These are phyloP conservation scores for Eilema griseolum DNA, from an alignment of 2,888 invertebrate genomes.

Conservation along the genomic window DNA sequence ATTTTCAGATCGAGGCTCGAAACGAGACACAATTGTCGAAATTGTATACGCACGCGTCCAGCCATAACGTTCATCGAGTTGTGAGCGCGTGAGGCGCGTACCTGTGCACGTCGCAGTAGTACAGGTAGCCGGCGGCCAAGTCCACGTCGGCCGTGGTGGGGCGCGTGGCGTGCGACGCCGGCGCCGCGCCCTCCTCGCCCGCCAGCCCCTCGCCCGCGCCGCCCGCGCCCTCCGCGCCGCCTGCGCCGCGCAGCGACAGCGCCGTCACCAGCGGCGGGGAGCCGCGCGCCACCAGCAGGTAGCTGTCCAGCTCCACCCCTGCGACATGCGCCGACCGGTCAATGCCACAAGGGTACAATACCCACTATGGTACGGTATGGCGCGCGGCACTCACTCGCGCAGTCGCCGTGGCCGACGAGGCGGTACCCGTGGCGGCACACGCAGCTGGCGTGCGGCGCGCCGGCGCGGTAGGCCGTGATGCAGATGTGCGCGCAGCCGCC, in stretches of 20 bases:
- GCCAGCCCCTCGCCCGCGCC: constrained; percentile 70
- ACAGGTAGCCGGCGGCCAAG: constrained; percentile 86
- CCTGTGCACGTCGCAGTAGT: constrained; percentile 87
- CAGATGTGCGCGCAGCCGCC: constrained; percentile 93
- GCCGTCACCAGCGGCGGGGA: constrained; percentile 91
- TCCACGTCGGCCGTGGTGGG: constrained; percentile 91
- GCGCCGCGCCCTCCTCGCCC: constrained; percentile 76
- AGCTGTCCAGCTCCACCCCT: constrained; percentile 88
- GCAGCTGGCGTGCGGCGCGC: constrained; percentile 87
- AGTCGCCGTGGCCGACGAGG: constrained; percentile 86
- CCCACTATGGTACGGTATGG: no score
- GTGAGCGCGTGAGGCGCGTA: constrained; percentile 23
- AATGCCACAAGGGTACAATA: not conserved
- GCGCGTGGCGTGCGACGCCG: constrained; percentile 89
- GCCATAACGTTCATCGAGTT: no score
- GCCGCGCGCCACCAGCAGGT: constrained; percentile 84
- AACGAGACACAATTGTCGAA: no score
- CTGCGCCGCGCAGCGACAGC: constrained; percentile 75
- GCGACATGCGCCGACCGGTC: constrained; percentile 20
- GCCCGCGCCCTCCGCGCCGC: constrained; percentile 30
- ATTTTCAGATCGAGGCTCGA: no score
- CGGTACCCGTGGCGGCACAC: constrained; percentile 91
- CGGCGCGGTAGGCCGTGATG: constrained; percentile 86
- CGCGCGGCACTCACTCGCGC: constrained; percentile 87
- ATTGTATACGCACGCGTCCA: no score